Evolutionary conservation across 2,888 invertebrate genomes (phyloP).

Genomic region (Ormyrus rosae): DNA sequence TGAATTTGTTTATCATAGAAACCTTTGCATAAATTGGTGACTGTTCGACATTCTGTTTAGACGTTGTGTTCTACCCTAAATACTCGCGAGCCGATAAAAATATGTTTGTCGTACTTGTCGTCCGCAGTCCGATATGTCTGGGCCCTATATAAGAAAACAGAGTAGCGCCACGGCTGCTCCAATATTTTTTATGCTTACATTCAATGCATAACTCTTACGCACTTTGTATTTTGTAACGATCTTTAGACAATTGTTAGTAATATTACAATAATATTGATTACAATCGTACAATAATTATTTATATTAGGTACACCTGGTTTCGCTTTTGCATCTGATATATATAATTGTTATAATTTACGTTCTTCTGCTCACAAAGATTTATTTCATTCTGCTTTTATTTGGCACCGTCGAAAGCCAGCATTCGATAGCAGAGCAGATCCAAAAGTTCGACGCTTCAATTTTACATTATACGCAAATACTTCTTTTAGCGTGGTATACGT

Average conservation of each 20-base stretch:
- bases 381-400: constrained; percentile 57
- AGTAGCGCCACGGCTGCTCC: constrained; percentile 30
- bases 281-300: constrained; percentile 55
- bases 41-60: constrained; percentile 35
- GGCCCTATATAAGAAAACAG: constrained; percentile 58
- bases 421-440: constrained; percentile 50
- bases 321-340: constrained; percentile 59
- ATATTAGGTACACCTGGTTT: constrained; percentile 60
- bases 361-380: constrained; percentile 34
- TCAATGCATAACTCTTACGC: constrained; percentile 41
- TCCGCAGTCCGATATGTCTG: constrained; percentile 69
- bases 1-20: no score
- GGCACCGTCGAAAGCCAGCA: constrained; percentile 68
- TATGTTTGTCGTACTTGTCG: constrained; percentile 58
- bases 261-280: constrained; percentile 51
- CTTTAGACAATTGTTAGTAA: constrained; percentile 51
- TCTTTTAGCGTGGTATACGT: neutral
- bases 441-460: constrained; percentile 12
- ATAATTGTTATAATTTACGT: constrained; percentile 52
- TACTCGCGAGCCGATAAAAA: constrained; percentile 55
- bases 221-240: constrained; percentile 55
- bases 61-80: constrained; percentile 40
- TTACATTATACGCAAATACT: constrained; percentile 22
- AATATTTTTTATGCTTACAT: constrained; percentile 43
- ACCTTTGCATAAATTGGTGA: neutral